Percentiles rank a stretch among this genome's conserved stretches.
phyloP scores from a whole-genome alignment of 2,113 vertebrate genomes.

The Nesogale talazaci region DNA sequence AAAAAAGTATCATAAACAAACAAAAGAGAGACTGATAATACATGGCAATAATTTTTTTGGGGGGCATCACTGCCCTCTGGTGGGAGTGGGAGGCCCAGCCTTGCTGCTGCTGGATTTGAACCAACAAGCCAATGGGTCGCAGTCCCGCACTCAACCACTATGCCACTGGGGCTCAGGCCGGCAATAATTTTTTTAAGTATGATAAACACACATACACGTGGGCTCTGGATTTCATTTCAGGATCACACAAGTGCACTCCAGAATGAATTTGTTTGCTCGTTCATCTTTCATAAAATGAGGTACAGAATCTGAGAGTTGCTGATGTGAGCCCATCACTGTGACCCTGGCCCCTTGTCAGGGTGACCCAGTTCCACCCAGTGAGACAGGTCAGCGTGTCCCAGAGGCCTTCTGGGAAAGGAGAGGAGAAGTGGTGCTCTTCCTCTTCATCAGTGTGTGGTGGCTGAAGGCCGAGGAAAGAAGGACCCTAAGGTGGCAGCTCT shows the following conservation, averaged over 20 bases:
- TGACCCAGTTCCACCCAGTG: slow-evolving; percentile 1
- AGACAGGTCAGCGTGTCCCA: not conserved
- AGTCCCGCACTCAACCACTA: too few species aligned
- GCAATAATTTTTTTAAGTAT: not conserved
- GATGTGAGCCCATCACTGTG: not conserved
- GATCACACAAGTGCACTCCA: not conserved
- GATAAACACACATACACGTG: not conserved
- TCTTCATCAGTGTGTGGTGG: not conserved
- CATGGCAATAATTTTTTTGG: too few species aligned
- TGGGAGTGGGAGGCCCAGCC: too few species aligned
- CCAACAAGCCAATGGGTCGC: too few species aligned
- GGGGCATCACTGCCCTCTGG: too few species aligned
- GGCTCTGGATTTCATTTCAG: slow-evolving; percentile 44
- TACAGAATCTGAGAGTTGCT: not conserved
- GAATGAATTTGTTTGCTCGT: not conserved
- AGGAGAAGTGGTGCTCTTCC: slow-evolving; percentile 18
- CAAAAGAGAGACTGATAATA: too few species aligned
- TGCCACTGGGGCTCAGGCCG: too few species aligned
- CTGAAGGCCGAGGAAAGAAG: slow-evolving; percentile 5
- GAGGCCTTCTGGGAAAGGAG: not conserved
- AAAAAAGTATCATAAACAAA: too few species aligned
- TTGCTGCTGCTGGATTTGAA: too few species aligned
- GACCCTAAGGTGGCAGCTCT: not conserved
- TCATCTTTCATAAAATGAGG: not conserved
- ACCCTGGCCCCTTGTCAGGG: not conserved